A percentile compares a stretch with the other conserved stretches of the same genome.
phyloP scores from a whole-genome alignment of 2,888 invertebrate species.

The Drosophila merina region DNA sequence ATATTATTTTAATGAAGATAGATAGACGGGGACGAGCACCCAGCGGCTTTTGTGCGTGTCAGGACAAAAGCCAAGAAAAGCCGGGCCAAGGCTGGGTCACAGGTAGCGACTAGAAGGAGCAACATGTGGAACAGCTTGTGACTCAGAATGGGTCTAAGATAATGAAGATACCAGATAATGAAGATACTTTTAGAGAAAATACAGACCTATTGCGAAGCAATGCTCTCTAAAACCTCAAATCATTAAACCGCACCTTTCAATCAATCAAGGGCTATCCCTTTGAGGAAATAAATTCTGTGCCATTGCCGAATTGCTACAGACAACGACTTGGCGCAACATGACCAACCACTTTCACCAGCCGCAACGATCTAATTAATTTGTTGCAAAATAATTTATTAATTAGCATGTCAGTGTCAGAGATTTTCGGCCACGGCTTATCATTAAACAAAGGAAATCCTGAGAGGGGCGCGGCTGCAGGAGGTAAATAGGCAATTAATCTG shows the following conservation, averaged over 20 bases:
- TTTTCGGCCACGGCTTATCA: conserved; percentile 46
- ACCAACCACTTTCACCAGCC: conserved; percentile 39
- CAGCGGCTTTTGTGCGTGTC: conserved; percentile 57
- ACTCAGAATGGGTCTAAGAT: neutral
- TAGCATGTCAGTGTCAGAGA: conserved; percentile 63
- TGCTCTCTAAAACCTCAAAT: neutral
- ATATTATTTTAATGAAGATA: conserved; percentile 77
- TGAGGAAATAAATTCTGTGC: neutral
- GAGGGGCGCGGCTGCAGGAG: neutral
- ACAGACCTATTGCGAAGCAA: no score
- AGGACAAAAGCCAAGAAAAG: conserved; percentile 62
- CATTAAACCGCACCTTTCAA: neutral
- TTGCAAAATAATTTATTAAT: conserved; percentile 74
- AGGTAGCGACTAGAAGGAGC: neutral
- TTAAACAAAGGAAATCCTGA: conserved; percentile 43
- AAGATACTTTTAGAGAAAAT: no score
- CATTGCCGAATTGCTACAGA: neutral
- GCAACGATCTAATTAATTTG: conserved; percentile 71
- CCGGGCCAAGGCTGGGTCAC: conserved; percentile 34
- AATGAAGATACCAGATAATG: neutral
- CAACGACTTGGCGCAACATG: conserved; percentile 24
- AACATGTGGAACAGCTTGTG: neutral
- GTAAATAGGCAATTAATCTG: conserved; percentile 65
- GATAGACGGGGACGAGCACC: conserved; percentile 38
- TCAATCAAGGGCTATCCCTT: conserved; percentile 20